Evolutionary conservation across 2,797 vertebrate genomes (phyloP), one percentile per base, ranked within the genome.

Genomic region (Anisognathus igniventris): DNA sequence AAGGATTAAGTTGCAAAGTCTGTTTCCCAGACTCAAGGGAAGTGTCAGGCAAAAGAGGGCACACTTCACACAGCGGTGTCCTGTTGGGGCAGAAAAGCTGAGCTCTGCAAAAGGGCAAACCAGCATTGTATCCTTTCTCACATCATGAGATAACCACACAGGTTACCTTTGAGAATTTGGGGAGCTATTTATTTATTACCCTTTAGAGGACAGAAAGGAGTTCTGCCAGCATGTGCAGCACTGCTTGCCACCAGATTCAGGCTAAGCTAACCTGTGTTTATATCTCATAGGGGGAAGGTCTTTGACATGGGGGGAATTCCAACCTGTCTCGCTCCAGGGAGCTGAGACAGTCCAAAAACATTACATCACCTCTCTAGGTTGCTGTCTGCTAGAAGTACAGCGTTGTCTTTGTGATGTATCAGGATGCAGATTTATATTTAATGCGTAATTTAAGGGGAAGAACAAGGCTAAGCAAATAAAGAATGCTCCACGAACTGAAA

Each of bases 381-480:
- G 86, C 44, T 40, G 18, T 67, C 77, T 82, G 53, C 66, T 82
- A 7, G 39, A 82, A 92, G 56, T 23, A 93, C 76, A 93, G 53
- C 1, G 1, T 70, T 76, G 86, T 78, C 92, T 95, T 92, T 90
- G 71, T 82, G 51, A 73, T 71, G 11, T 73, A 89, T 67, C 77
- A 54, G 22, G 53, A 72, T 85, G 37, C 16, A 92, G 88, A 88
- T 95, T 93, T 86, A 92, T 57, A 93, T 66, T 93, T 85, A 92
- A 90, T 90, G 56, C 2, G 0, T 56, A 76, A 90, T 93, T 89
- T 90, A 72, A 70, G 45, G 22, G 6, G 27, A 86, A 90, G 76
- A 95, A 89, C 37, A 93, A 88, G 53, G 60, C 66, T 94, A 86
- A 94, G 45, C 39, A 95, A 94, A 94, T 78, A 93, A 84, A 92